A percentile compares a stretch with the other conserved stretches of the same genome.
phyloP scores from a whole-genome alignment of 2,113 vertebrate species.

The Ranitomeya variabilis region DNA sequence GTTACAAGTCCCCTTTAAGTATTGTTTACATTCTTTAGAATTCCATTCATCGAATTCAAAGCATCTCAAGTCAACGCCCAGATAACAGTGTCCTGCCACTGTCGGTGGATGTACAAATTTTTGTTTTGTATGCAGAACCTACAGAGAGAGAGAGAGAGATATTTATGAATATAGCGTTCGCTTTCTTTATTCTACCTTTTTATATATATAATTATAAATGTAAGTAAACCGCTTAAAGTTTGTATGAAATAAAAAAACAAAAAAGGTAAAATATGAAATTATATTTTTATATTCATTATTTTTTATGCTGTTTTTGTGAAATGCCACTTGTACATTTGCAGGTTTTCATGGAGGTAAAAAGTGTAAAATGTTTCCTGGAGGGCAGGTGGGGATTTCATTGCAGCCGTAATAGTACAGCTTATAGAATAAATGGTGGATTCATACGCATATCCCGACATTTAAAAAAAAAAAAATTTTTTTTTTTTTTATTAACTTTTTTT shows the following conservation, averaged over 20 bases:
- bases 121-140: constrained; percentile 87
- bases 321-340: not conserved
- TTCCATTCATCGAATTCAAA: constrained; percentile 60
- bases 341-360: not conserved
- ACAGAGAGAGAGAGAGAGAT: constrained; percentile 77
- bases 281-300: constrained; percentile 47
- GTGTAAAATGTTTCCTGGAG: not conserved
- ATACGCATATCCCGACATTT: no score
- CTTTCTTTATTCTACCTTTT: constrained; percentile 67
- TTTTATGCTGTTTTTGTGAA: constrained; percentile 42
- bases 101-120: constrained; percentile 90
- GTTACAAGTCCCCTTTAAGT: constrained; percentile 9
- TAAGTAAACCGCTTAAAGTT: constrained; percentile 67
- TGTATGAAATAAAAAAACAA: constrained; percentile 71
- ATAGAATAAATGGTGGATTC: no score
- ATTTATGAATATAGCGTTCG: constrained; percentile 90
- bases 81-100: constrained; percentile 82
- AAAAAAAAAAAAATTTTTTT: no score
- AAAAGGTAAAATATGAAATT: constrained; percentile 55
- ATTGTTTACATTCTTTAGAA: constrained; percentile 61
- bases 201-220: constrained; percentile 68
- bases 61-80: constrained; percentile 58
- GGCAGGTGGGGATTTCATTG: not conserved
- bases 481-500: no score
- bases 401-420: no score